Percentiles rank a stretch among this genome's conserved stretches.
Evolutionary conservation across 2,797 vertebrate species (phyloP).

Genomic region (Halcyon leucocephala): DNA sequence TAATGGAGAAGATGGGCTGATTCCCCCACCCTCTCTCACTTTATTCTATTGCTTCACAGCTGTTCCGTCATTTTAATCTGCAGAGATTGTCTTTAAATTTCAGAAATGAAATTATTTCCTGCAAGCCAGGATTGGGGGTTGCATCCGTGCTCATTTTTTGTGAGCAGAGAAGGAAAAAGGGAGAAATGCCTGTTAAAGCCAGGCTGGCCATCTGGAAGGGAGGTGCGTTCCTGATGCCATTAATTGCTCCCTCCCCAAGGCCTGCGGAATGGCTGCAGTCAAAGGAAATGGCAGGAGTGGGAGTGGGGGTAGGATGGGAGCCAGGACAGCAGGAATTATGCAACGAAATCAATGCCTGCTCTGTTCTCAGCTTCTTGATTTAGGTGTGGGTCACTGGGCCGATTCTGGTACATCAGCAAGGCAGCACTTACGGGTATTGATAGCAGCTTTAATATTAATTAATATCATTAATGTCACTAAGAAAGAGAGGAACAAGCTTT

Average conservation of each 20-base stretch:
- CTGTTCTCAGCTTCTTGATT: neutral
- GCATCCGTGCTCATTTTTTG: neutral
- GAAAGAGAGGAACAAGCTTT: neutral
- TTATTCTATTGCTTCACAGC: neutral
- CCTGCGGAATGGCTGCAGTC: neutral
- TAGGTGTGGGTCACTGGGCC: neutral
- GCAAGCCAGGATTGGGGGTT: neutral
- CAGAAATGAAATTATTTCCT: constrained; percentile 5
- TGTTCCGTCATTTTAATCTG: constrained; percentile 64
- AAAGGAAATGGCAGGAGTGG: neutral
- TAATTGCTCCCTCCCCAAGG: constrained; percentile 56
- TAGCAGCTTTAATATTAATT: neutral
- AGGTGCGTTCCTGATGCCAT: neutral
- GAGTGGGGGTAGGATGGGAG: neutral
- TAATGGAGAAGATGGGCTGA: neutral
- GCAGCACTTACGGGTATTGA: neutral
- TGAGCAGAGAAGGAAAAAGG: neutral
- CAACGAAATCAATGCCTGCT: neutral
- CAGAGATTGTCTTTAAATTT: constrained; percentile 34
- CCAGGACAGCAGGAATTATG: neutral
- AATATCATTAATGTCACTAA: neutral
- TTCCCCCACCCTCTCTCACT: neutral
- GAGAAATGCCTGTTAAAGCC: neutral
- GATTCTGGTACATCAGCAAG: neutral
- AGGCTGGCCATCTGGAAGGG: constrained; percentile 53